Evolutionary conservation across 2,888 invertebrate genomes (phyloP), one percentile per base, ranked within the genome.

Genomic region (Orchesella flavescens): DNA sequence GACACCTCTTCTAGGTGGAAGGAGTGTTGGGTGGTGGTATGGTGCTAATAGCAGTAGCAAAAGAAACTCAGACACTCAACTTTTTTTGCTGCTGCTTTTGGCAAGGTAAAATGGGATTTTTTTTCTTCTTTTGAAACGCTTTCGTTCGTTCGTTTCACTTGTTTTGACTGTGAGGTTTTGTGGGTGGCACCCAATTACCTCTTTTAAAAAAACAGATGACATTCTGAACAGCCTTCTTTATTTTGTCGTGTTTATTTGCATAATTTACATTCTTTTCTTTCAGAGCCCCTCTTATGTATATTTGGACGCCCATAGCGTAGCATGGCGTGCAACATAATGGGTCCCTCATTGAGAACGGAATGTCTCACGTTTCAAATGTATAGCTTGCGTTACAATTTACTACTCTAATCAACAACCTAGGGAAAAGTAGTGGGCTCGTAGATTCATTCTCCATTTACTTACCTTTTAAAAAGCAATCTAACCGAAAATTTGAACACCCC

Each of bases 111-210:
- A 69, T 69, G 21, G 23, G 66, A 23, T 55, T 61, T 34, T 49
- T 63, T 63, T 63, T 15, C 34, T 49, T 63, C 49, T 63, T 15
- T 17, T 49, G 49, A 12, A 12, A 1, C n/a, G n/a, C 49, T 7
- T 53, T 49, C 17, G 24, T 63, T 69, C 61, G n/a, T n/a, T n/a
- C n/a, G n/a, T 15, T 55, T 17, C 17, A 7, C 17, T 61, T 23
- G 61, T 69, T 63, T 53, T 71, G 61, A 59, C 63, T 19, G 7
- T 34, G 21, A 57, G 76, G 34, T 21, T 34, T 71, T 76, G 75
- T 82, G 75, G 81, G 74, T 76, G 76, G 82, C 61, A 76, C 76
- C 82, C 75, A 75, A 82, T 82, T 82, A 82, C 76, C 82, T 82
- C 59, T 76, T 82, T 81, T 59, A 55, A 74, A 21, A 66, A 82